Evolutionary conservation across 2,113 vertebrate species (phyloP), one percentile per base, ranked within the genome.

Genomic region (Chlorodrepanis virens): DNA sequence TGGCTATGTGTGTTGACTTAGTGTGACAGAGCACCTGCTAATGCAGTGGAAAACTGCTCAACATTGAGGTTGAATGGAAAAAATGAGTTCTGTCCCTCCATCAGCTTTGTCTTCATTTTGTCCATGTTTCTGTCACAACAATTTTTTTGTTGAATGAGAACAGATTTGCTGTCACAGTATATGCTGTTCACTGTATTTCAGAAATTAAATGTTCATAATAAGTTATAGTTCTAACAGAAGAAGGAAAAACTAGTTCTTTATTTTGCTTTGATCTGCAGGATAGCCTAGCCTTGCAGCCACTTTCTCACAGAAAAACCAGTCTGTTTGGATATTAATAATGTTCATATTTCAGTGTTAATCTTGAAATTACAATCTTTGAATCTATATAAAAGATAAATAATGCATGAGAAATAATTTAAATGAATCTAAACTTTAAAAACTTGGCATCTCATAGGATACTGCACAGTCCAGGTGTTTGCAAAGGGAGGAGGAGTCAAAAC

Each of bases 1-100:
- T 87, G 83, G 29, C 80, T 83, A 3, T 86, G 57, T 64, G 79
- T 97, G 71, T 89, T 96, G 89, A 90, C 91, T 90, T 92, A 87
- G 80, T 70, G 37, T 79, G 69, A 84, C 69, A 52, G 85, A 93
- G 40, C 53, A 91, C 79, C 76, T 90, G 70, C 59, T 92, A 87
- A 84, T 72, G 72, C 85, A 79, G 31, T 76, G 78, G 75, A 88
- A 96, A 90, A 79, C 52, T 82, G 70, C 35, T 59, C 60, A 72
- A 39, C 33, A 1, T 75, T 37, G 63, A 92, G 42, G 27, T 39
- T 17, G 44, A 91, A 79, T 90, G 71, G 82, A 92, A 93, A 83
- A 86, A 92, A 24, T 60, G 18, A 83, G 80, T 74, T 89, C 76
- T 70, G 29, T 47, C 27, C 49, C 27, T 75, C 54, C 60, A 37